A percentile compares a stretch with the other conserved stretches of the same genome.
phyloP scores from a whole-genome alignment of 2,113 vertebrate species.

The Alectura lathami region DNA sequence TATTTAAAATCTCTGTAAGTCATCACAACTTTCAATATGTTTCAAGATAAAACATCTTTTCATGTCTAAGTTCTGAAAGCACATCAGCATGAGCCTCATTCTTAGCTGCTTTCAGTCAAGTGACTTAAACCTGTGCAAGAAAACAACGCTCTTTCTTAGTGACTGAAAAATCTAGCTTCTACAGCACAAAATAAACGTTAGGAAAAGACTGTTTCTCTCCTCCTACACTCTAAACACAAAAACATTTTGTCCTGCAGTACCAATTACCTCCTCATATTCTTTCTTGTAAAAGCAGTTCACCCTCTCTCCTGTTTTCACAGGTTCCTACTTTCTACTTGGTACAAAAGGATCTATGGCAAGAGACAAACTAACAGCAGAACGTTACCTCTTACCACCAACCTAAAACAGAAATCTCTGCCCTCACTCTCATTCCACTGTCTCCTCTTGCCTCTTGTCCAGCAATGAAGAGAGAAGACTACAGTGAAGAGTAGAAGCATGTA shows the following conservation, averaged over 20 bases:
- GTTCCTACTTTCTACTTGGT: background rate
- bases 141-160: background rate
- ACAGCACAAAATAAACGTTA: background rate
- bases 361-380: background rate
- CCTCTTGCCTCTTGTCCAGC: background rate
- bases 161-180: background rate
- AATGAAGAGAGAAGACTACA: background rate
- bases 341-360: background rate
- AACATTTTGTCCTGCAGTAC: background rate
- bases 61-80: background rate
- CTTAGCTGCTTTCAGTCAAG: background rate
- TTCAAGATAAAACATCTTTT: background rate
- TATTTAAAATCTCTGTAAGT: background rate
- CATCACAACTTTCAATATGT: background rate
- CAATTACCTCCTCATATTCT: background rate
- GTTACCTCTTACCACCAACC: background rate
- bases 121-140: background rate
- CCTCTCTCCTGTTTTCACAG: background rate
- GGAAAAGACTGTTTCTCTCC: background rate
- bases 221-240: background rate
- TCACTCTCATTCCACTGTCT: background rate
- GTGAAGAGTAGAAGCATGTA: background rate
- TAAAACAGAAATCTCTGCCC: background rate
- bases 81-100: background rate
- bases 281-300: background rate